Percentiles rank a stretch among this genome's conserved stretches.
These are phyloP conservation scores for Drosophila melanica DNA, from an alignment of 1,140 invertebrate genomes.

Conservation along the genomic window DNA sequence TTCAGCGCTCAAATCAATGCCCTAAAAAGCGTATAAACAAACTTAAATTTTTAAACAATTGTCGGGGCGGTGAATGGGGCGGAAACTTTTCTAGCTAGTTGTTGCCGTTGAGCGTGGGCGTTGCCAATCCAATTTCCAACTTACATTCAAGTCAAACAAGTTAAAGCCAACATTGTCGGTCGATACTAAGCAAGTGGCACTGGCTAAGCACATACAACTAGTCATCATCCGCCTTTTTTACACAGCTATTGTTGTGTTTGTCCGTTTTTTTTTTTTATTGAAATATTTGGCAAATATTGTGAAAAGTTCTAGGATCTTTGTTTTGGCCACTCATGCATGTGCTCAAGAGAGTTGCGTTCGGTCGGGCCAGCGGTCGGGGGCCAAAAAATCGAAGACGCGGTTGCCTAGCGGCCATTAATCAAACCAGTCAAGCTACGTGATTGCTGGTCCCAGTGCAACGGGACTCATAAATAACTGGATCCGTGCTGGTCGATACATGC, in stretches of 20 bases:
- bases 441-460: slow-evolving; percentile 51
- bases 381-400: slow-evolving; percentile 50
- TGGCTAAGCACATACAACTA: slow-evolving; percentile 38
- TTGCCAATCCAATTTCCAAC: slow-evolving; percentile 71
- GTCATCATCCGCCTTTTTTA: slow-evolving; percentile 45
- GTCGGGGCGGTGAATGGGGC: slow-evolving; percentile 57
- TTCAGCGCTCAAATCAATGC: slow-evolving; percentile 58
- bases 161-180: slow-evolving; percentile 51
- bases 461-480: slow-evolving; percentile 63
- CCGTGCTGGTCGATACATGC: slow-evolving; percentile 12
- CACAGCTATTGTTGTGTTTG: slow-evolving; percentile 6
- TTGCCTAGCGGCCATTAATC: slow-evolving; percentile 69
- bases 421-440: slow-evolving; percentile 64
- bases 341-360: slow-evolving; percentile 1
- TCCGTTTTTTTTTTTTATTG: slow-evolving; percentile 29
- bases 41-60: slow-evolving; percentile 56
- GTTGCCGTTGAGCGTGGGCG: slow-evolving; percentile 51
- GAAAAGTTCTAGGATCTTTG: slow-evolving; percentile 56
- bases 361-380: background rate
- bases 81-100: slow-evolving; percentile 31
- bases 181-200: slow-evolving; percentile 65
- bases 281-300: slow-evolving; percentile 55
- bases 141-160: slow-evolving; percentile 63
- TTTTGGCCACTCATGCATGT: slow-evolving; percentile 40
- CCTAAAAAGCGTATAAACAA: slow-evolving; percentile 37